Conservation (phyloP, 2,113 vertebrate genomes). For the Nibea coibor region DNA sequence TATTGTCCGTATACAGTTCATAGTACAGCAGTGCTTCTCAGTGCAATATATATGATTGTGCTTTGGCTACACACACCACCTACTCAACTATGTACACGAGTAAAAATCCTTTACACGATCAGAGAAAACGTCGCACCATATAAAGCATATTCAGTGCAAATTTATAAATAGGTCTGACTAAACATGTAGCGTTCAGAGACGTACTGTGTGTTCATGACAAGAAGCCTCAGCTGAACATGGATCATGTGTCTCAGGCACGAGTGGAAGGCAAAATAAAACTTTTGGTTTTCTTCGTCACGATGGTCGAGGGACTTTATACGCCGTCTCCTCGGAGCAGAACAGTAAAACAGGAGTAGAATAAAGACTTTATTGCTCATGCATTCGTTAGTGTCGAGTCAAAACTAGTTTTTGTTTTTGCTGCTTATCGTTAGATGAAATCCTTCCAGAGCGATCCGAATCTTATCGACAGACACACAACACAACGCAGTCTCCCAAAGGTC, state of each 20-base stretch:
- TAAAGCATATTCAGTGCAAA: conserved; percentile 51
- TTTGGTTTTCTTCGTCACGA: conserved; percentile 40
- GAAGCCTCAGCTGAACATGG: conserved; percentile 55
- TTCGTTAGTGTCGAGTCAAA: conserved; percentile 39
- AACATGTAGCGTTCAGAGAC: conserved; percentile 40
- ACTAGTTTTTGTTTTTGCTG: conserved; percentile 23
- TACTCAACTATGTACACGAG: conserved; percentile 45
- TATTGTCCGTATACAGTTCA: conserved; percentile 62
- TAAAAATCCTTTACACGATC: conserved; percentile 61
- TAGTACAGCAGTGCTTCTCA: conserved; percentile 57
- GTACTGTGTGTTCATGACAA: conserved; percentile 31
- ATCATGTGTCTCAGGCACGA: conserved; percentile 63
- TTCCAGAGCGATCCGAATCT: conserved; percentile 17
- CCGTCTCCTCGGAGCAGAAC: conserved; percentile 25
- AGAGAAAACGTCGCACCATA: conserved; percentile 54
- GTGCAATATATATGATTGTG: conserved; percentile 70
- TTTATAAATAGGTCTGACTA: conserved; percentile 38
- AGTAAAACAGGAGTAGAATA: conserved; percentile 21
- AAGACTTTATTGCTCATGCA: conserved; percentile 64
- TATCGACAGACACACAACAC: conserved; percentile 18
- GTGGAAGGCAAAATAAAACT: conserved; percentile 60
- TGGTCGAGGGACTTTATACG: conserved; percentile 12
- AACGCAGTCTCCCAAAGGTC: conserved; percentile 38
- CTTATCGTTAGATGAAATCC: conserved; percentile 5
- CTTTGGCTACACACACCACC: conserved; percentile 55